A percentile compares a stretch with the other conserved stretches of the same genome.
Conservation (phyloP, 2,888 invertebrate genomes). For the Crepidodera aurea region DNA sequence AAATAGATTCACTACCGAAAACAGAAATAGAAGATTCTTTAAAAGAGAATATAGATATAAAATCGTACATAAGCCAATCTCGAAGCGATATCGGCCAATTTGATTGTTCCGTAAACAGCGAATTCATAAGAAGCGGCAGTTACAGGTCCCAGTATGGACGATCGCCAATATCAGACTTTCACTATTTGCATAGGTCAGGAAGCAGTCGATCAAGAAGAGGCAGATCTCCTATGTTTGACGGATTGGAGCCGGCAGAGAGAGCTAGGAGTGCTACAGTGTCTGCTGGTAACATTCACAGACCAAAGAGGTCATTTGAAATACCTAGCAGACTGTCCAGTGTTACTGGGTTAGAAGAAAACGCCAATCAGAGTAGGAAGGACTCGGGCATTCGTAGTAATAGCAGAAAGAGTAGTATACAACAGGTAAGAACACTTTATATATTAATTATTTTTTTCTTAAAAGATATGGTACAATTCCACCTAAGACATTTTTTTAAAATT, state of each 20-base stretch:
- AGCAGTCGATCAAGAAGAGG: conserved; percentile 62
- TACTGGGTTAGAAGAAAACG: conserved; percentile 68
- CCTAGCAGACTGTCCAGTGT: conserved; percentile 55
- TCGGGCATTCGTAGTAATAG: conserved; percentile 88
- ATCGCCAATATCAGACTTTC: conserved; percentile 62
- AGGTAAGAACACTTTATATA: conserved; percentile 63
- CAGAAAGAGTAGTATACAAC: conserved; percentile 84
- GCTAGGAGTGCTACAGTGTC: conserved; percentile 57
- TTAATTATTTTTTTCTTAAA: neutral
- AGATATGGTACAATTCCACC: too few species aligned
- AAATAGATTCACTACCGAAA: conserved; percentile 46
- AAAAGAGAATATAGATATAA: conserved; percentile 73
- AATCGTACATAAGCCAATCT: conserved; percentile 78
- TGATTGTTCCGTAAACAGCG: conserved; percentile 54
- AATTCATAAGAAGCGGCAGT: conserved; percentile 74
- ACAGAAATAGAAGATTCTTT: conserved; percentile 48
- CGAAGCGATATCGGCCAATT: conserved; percentile 70
- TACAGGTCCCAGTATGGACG: conserved; percentile 75
- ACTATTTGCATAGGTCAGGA: conserved; percentile 59
- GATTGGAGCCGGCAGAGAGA: conserved; percentile 51
- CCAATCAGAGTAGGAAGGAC: conserved; percentile 85
- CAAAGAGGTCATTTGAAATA: conserved; percentile 62
- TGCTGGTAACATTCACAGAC: conserved; percentile 59
- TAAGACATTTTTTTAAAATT: too few species aligned
- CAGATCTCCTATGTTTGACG: conserved; percentile 59